These are phyloP conservation scores for Globia sparganii DNA, from an alignment of 2,888 invertebrate species.

Conservation along the genomic window DNA sequence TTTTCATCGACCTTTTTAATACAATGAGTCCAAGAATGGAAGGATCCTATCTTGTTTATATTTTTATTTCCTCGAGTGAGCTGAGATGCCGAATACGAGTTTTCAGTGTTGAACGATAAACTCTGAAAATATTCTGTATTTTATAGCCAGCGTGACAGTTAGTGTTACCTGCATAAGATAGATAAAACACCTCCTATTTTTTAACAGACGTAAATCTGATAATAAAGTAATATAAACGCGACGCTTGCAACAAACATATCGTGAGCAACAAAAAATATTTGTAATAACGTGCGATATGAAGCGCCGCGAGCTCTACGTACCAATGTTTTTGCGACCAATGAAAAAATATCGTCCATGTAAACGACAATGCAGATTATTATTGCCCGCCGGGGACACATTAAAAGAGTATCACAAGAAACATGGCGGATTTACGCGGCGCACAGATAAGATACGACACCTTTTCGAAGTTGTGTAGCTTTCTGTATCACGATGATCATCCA, in stretches of 20 bases:
- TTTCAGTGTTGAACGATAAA: constrained; percentile 47
- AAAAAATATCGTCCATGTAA: constrained; percentile 85
- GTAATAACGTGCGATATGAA: constrained; percentile 80
- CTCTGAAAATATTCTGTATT: constrained; percentile 44
- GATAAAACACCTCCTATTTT: constrained; percentile 57
- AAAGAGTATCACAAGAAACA: constrained; percentile 81
- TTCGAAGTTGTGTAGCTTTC: constrained; percentile 60
- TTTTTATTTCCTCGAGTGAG: constrained; percentile 37
- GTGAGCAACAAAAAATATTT: constrained; percentile 74
- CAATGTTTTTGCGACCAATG: constrained; percentile 81
- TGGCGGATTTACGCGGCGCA: constrained; percentile 65
- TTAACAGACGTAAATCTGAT: constrained; percentile 74
- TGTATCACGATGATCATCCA: constrained; percentile 80
- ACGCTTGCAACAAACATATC: constrained; percentile 71
- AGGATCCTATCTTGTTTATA: constrained; percentile 45
- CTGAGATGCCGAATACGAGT: constrained; percentile 41
- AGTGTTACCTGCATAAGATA: constrained; percentile 42
- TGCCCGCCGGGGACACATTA: constrained; percentile 82
- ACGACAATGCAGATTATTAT: constrained; percentile 87
- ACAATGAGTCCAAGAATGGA: constrained; percentile 51
- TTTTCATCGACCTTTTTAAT: constrained; percentile 63
- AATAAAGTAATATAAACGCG: constrained; percentile 74
- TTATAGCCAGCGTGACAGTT: constrained; percentile 48
- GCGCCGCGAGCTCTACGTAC: constrained; percentile 75
- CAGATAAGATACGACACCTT: constrained; percentile 70